Evolutionary conservation across 2,113 vertebrate genomes (phyloP).

Genomic region (Pantherophis guttatus): DNA sequence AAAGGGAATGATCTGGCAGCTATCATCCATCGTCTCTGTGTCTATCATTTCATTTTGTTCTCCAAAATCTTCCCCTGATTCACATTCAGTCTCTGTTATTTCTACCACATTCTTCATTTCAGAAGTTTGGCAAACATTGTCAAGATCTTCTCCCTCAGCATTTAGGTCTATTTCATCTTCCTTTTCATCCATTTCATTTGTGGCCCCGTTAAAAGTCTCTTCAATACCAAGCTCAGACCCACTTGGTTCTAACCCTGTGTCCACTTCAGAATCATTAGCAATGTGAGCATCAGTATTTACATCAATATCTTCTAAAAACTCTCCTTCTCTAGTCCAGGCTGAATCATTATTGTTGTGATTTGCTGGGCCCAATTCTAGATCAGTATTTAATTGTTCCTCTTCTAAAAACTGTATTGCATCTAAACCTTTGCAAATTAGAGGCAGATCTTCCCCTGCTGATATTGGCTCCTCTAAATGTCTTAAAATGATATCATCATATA

Average conservation of each 20-base stretch:
- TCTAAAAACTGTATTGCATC: slow-evolving; percentile 16
- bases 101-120: slow-evolving; percentile 33
- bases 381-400: not conserved
- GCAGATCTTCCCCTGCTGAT: slow-evolving; percentile 15
- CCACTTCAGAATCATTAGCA: slow-evolving; percentile 26
- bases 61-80: slow-evolving; percentile 27
- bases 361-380: slow-evolving; percentile 50
- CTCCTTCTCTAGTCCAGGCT: slow-evolving; percentile 18
- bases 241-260: not conserved
- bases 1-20: slow-evolving; percentile 62
- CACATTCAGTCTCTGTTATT: slow-evolving; percentile 23
- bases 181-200: slow-evolving; percentile 31
- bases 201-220: slow-evolving; percentile 28
- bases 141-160: slow-evolving; percentile 23
- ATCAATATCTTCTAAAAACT: slow-evolving; percentile 9
- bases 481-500: slow-evolving; percentile 24
- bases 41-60: slow-evolving; percentile 38
- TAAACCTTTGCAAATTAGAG: slow-evolving; percentile 6
- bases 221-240: slow-evolving; percentile 18
- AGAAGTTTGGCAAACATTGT: slow-evolving; percentile 6
- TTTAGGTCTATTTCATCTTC: slow-evolving; percentile 18
- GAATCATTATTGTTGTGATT: slow-evolving; percentile 18
- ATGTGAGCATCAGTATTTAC: slow-evolving; percentile 11
- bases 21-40: slow-evolving; percentile 61
- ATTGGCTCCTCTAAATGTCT: slow-evolving; percentile 30